These are phyloP conservation scores for Polia nebulosa DNA, from an alignment of 2,888 invertebrate genomes.

Conservation along the genomic window DNA sequence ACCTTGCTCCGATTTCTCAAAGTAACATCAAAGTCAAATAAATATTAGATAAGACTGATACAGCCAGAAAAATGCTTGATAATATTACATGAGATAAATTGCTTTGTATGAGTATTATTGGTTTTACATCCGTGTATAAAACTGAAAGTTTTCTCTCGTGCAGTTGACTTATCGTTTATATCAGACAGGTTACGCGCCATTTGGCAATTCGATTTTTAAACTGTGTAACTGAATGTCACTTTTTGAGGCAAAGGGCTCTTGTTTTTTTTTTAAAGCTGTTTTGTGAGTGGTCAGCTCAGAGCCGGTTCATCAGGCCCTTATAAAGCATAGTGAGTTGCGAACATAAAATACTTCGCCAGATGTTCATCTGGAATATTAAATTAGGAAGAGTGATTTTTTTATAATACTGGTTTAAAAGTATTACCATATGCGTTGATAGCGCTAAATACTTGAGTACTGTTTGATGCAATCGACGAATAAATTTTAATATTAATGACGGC, in stretches of 20 bases:
- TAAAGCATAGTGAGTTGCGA: constrained; percentile 55
- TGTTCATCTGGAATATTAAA: constrained; percentile 60
- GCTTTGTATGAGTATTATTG: constrained; percentile 17
- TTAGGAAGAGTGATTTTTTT: constrained; percentile 36
- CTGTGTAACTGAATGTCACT: constrained; percentile 33
- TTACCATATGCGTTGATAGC: constrained; percentile 28
- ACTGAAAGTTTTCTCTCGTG: constrained; percentile 48
- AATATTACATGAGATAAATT: constrained; percentile 57
- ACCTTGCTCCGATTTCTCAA: constrained; percentile 44
- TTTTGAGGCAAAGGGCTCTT: constrained; percentile 40
- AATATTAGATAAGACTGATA: constrained; percentile 63
- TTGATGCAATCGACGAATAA: constrained; percentile 55
- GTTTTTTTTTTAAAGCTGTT: constrained; percentile 28
- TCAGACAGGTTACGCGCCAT: constrained; percentile 45
- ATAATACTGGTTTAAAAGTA: constrained; percentile 43
- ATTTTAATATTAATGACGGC: constrained; percentile 41
- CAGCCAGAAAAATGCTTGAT: constrained; percentile 48
- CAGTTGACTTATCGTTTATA: constrained; percentile 36
- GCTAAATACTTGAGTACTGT: constrained; percentile 30
- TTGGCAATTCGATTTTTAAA: constrained; percentile 51
- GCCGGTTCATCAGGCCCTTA: constrained; percentile 51
- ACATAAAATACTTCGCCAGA: constrained; percentile 63
- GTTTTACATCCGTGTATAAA: constrained; percentile 21
- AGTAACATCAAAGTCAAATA: constrained; percentile 60
- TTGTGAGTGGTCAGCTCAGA: constrained; percentile 37